Evolutionary conservation across 2,888 invertebrate genomes (phyloP).

Genomic region (Calliphora vomitoria): DNA sequence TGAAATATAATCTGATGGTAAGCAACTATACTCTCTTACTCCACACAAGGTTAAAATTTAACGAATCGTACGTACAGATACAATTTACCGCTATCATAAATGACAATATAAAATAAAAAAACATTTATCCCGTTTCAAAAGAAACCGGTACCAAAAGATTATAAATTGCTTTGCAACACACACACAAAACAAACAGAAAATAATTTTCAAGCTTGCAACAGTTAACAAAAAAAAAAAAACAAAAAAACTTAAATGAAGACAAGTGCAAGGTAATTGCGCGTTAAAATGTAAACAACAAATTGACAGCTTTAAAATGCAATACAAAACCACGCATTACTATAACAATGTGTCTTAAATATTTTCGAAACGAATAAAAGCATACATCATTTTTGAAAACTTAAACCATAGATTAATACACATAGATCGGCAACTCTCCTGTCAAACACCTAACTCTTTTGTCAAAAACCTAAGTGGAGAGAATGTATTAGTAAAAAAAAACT

Average conservation of each 20-base stretch:
- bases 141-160: constrained; percentile 61
- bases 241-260: constrained; percentile 69
- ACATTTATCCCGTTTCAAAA: constrained; percentile 59
- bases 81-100: constrained; percentile 45
- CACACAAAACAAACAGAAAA: constrained; percentile 17
- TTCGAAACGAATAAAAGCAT: constrained; percentile 1
- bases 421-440: no score
- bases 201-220: constrained; percentile 60
- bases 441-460: no score
- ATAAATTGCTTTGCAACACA: constrained; percentile 43
- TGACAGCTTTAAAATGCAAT: constrained; percentile 43
- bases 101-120: constrained; percentile 33
- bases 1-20: no score
- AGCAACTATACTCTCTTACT: neutral
- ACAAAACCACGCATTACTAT: constrained; percentile 48
- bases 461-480: no score
- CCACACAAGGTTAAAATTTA: constrained; percentile 37
- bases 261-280: constrained; percentile 81
- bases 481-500: no score
- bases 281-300: constrained; percentile 69
- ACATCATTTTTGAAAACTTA: neutral
- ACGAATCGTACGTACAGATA: constrained; percentile 10
- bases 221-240: constrained; percentile 58
- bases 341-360: constrained; percentile 29
- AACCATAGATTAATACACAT: neutral